A percentile compares a stretch with the other conserved stretches of the same genome.
Conservation (phyloP, 2,888 invertebrate species). For the Cremastinae sp. region DNA sequence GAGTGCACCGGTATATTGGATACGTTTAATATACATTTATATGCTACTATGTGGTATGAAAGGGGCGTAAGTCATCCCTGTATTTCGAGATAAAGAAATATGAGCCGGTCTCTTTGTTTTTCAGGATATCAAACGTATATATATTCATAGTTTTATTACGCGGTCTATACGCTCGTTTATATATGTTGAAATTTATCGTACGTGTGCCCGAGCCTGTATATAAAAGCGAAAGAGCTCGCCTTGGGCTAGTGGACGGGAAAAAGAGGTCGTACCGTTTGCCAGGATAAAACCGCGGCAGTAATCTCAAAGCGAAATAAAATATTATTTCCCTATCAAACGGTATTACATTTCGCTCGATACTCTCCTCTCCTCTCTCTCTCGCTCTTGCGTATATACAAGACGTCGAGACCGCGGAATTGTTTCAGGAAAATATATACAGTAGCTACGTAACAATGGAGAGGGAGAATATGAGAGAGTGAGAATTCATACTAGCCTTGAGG, state of each 20-base stretch:
- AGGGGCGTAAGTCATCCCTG: constrained; percentile 14
- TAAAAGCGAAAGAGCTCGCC: constrained; percentile 38
- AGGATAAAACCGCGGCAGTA: constrained; percentile 69
- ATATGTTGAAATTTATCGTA: constrained; percentile 20
- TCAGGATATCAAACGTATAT: not conserved
- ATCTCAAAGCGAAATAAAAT: constrained; percentile 75
- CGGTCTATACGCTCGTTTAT: not conserved
- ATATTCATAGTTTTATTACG: constrained; percentile 1
- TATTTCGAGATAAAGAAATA: constrained; percentile 5
- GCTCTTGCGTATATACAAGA: constrained; percentile 43
- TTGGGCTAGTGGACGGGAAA: constrained; percentile 53
- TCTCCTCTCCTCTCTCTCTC: too few relatives aligned
- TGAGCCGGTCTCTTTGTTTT: constrained; percentile 11
- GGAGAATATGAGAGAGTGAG: constrained; percentile 14
- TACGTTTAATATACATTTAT: constrained; percentile 6
- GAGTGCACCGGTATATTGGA: constrained; percentile 41
- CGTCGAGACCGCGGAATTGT: constrained; percentile 40
- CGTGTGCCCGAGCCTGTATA: constrained; percentile 6
- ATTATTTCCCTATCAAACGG: constrained; percentile 77
- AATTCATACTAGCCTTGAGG: constrained; percentile 66
- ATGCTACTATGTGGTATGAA: not conserved
- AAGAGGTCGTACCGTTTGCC: constrained; percentile 62
- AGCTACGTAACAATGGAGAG: constrained; percentile 1
- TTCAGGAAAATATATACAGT: constrained; percentile 42
- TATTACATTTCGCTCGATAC: constrained; percentile 72